Percentiles rank a stretch among this genome's conserved stretches.
Conservation (phyloP, 2,888 invertebrate genomes). For the Caenorhabditis japonica region DNA sequence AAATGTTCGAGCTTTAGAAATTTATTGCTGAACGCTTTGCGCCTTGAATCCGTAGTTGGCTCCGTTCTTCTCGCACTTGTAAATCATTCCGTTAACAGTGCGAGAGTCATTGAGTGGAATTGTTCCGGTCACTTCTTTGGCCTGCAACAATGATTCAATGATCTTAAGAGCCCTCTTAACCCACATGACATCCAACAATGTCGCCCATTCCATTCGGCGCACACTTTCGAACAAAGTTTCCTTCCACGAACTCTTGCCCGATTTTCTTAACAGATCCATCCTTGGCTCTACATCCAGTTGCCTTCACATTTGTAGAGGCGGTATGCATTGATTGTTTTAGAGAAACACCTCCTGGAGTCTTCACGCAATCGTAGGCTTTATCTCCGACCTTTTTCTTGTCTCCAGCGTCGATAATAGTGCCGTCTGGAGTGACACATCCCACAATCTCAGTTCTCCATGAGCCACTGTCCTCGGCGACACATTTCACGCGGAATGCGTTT, state of each 20-base stretch:
- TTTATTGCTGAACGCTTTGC: neutral
- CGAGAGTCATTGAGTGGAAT: constrained; percentile 10
- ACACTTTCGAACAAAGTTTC: constrained; percentile 43
- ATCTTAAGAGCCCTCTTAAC: no score
- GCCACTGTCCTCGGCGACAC: constrained; percentile 51
- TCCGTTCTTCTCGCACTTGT: constrained; percentile 20
- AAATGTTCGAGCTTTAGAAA: no score
- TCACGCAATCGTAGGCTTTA: constrained; percentile 52
- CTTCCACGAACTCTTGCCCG: constrained; percentile 26
- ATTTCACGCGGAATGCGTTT: constrained; percentile 57
- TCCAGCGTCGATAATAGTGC: constrained; percentile 1
- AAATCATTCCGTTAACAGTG: neutral
- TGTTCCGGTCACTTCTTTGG: neutral
- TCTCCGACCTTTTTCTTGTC: constrained; percentile 24
- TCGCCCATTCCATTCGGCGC: constrained; percentile 29
- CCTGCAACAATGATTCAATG: no score
- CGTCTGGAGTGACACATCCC: constrained; percentile 53
- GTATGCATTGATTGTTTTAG: constrained; percentile 53
- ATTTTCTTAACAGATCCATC: constrained; percentile 10
- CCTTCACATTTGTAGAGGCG: no score
- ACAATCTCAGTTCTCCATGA: constrained; percentile 57
- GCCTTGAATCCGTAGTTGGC: constrained; percentile 1
- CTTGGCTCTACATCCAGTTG: constrained; percentile 2
- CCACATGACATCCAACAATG: constrained; percentile 15
- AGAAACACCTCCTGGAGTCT: constrained; percentile 26